Evolutionary conservation across 2,888 invertebrate genomes (phyloP), one percentile per base, ranked within the genome.

Genomic region (Hemistola chrysoprasaria): DNA sequence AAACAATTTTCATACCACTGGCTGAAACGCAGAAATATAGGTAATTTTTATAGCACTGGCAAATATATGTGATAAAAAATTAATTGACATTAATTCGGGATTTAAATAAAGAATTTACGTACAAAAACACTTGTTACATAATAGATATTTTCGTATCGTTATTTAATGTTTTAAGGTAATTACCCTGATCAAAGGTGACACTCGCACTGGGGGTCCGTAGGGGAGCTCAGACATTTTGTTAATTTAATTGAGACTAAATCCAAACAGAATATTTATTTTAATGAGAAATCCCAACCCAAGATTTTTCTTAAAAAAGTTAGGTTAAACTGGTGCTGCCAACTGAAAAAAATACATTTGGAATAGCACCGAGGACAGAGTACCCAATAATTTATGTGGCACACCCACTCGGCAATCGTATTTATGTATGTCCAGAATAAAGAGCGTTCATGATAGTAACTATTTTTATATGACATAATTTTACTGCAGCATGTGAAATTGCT

Each of bases 111-210:
- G 24, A 40, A 16, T 28, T 32, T 82, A 77, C 77, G 71, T 27
- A 7, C 31, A 50, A 40, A 50, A 48, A 51, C 37, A 53, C 34
- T 53, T 47, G 49, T 50, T 56, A 55, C 53, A 53, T 57, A 57
- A 58, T 53, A 38, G 32, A 34, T 35, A 32, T 32, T 25, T 11
- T 25, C 28, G 35, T 37, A 22, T 22, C 8, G 37, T 40, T 31
- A 40, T 26, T 40, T 38, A 21, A 23, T 32, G 6, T 11, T 23
- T 27, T 32, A 16, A 16, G 4, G 4, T 60, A 74, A 62, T 86
- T 90, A 94, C 95, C 91, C 93, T 94, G 71, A 96, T 96, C 40
- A 95, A 80, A 34, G 96, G 95, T 33, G 95, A 95, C 54, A 96
- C 95, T 69, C 93, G 91, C 51, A 95, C 92, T 59, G 96, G 95